These are phyloP conservation scores for Cnemophilus loriae DNA, from an alignment of 2,113 vertebrate species.

Conservation along the genomic window DNA sequence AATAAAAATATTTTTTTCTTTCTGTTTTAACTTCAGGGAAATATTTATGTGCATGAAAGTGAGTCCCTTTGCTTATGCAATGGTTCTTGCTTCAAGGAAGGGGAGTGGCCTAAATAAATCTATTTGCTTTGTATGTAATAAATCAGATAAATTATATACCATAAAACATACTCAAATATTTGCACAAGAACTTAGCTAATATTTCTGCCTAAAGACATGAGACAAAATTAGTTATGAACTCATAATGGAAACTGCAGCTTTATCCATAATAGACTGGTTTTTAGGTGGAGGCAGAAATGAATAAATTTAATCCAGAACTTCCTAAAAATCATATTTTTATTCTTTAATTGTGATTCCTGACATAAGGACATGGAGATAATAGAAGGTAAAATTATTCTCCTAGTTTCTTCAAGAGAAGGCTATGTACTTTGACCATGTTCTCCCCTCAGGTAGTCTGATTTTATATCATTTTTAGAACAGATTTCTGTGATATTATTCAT, in stretches of 20 bases:
- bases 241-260: background rate
- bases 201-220: background rate
- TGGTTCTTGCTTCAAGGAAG: background rate
- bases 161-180: background rate
- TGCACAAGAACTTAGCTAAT: background rate
- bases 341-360: background rate
- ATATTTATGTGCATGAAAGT: background rate
- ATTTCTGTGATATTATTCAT: background rate
- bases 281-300: background rate
- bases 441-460: background rate
- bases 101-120: background rate
- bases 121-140: background rate
- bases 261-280: background rate
- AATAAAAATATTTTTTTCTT: background rate
- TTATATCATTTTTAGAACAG: background rate
- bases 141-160: background rate
- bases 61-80: fast-evolving
- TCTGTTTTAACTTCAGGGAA: background rate
- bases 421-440: background rate
- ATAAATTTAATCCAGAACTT: background rate
- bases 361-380: background rate
- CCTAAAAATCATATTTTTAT: background rate
- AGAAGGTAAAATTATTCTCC: background rate
- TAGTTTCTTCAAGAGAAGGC: background rate
- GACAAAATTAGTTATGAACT: background rate